Base-by-base conservation (phyloP, 2,888 invertebrate species). In the Galerucella calmariensis region DNA sequence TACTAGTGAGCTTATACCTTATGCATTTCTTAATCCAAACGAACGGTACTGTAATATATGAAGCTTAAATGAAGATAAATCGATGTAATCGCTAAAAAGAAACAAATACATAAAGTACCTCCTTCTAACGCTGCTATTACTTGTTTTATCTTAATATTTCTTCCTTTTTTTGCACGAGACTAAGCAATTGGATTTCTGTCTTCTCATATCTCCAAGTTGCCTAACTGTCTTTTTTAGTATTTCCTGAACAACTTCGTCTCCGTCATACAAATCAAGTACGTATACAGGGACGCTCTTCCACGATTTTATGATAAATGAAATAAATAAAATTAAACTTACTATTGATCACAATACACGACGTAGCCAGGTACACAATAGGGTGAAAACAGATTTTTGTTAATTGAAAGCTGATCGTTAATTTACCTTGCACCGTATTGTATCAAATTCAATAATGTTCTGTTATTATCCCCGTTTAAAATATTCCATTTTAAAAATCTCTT, bases 201-300 rank as follows among this genome's bases (percentile, higher is more conserved):
- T 65, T 71, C 65, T 71, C 71, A 71, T 71, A 71, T 71, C 71
- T 71, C 24, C 69, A 41, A 62, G 62, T 69, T 65, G 56, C 63
- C 65, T 71, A 66, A 66, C 66, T 71, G 63, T 66, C 66, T 65
- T 71, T 79, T 75, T 79, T 71, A 77, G 77, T 74, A 74, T 81
- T 79, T 79, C 79, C 79, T 78, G 78, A 77, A 75, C 76, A 73
- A 72, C 65, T 71, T 73, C 77, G 75, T 70, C 75, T 79, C 78
- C 76, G 79, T 78, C 79, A 79, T 80, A 80, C 80, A 80, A 80
- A 80, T 81, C 78, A 79, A 79, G 44, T 58, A 59, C 63, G n/a
- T 12, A 20, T 65, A 65, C 63, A 65, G 63, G 20, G 63, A 16
- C 6, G 44, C 20, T 35, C 35, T 62, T 16, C 1, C 35, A n/a